Evolutionary conservation across 2,113 vertebrate species (phyloP), one percentile per base, ranked within the genome.

Genomic region (Taxidea taxus): DNA sequence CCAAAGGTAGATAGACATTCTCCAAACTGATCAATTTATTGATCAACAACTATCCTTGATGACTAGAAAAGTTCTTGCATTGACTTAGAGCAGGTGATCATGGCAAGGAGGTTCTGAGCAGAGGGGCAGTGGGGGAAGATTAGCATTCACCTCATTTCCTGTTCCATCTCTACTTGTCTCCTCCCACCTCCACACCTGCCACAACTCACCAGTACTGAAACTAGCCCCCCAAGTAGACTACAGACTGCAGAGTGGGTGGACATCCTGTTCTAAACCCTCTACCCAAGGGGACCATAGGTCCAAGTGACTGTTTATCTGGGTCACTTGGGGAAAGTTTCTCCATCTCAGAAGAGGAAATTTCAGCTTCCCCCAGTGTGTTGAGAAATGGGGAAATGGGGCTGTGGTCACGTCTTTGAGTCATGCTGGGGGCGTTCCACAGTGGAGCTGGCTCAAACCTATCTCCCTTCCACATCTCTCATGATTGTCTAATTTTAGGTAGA

Each of bases 341-440:
- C 8, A 39, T 56, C 37, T 95, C 49, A 83, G 72, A 90, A 89
- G 90, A 87, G 66, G 95, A 91, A 96, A 88, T 2, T 86, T 62
- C 4, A 51, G 37, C 54, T 75, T 96, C 74, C 51, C 44, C 13
- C 7, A 54, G 31, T 58, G 23, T 74, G 42, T 54, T 82, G 58
- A 92, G 56, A 96, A 95, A 94, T 90, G 87, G 34, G 62, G 95
- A 93, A 95, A 62, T 54, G 49, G 1, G 13, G 16, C 39, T 86
- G 93, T 27, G 70, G 87, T 85, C 21, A 51, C 15, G 1, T 34
- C 54, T 94, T 25, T 62, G 58, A 84, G 75, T 87, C 34, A 74
- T 0, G 3, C 29, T 37, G 7, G 18, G 25, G 54, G 5, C 8
- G 11, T 4, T 3, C 31, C 16, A 1, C 1, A 4, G 60, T 44